These are phyloP conservation scores for Grallaria varia DNA, from an alignment of 2,113 vertebrate genomes.

Conservation along the genomic window DNA sequence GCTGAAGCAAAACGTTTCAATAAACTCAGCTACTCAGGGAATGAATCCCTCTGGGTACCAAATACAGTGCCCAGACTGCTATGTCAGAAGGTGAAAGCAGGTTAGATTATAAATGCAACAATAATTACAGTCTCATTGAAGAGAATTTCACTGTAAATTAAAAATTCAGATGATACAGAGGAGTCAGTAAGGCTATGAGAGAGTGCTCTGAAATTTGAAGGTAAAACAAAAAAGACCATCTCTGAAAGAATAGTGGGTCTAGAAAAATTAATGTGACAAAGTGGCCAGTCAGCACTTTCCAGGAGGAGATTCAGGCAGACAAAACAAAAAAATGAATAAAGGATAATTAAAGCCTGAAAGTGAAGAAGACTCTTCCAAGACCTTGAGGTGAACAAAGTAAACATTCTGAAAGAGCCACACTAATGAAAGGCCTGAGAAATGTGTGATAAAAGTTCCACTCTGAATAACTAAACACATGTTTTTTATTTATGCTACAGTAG, in stretches of 20 bases:
- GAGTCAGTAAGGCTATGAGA: not conserved
- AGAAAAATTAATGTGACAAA: not conserved
- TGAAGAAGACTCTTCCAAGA: not conserved
- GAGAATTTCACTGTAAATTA: not conserved
- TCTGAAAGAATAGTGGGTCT: accelerated
- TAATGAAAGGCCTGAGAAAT: not conserved
- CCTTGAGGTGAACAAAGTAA: not conserved
- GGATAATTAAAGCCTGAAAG: not conserved
- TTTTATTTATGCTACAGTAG: not conserved
- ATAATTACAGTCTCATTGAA: not conserved
- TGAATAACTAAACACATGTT: not conserved
- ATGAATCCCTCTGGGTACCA: not conserved
- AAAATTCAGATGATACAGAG: not conserved
- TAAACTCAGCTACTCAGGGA: not conserved
- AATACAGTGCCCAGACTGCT: accelerated
- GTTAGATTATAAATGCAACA: not conserved
- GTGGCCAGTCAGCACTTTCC: not conserved
- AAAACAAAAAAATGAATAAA: not conserved
- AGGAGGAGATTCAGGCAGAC: not conserved
- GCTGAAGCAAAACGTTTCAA: not conserved
- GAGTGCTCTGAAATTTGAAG: not conserved
- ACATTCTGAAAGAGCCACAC: not conserved
- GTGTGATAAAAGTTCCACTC: not conserved
- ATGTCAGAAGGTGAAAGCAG: not conserved
- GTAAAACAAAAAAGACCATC: not conserved